Percentiles rank a stretch among this genome's conserved stretches.
phyloP scores from a whole-genome alignment of 2,797 vertebrate genomes.

The Falco berigora region DNA sequence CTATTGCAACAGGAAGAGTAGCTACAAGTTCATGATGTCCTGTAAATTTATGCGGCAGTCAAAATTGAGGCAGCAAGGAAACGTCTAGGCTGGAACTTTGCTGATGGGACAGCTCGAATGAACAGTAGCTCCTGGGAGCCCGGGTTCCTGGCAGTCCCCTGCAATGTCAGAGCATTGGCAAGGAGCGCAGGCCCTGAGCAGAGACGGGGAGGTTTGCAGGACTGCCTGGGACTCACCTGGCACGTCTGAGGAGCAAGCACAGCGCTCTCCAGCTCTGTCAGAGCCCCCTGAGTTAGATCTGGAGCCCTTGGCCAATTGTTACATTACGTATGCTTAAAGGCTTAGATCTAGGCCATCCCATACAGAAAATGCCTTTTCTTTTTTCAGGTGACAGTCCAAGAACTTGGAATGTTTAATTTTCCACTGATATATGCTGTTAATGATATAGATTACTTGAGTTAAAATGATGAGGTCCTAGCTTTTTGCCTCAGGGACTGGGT shows the following conservation, averaged over 20 bases:
- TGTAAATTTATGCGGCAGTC: neutral
- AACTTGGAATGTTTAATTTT: neutral
- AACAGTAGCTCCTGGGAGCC: neutral
- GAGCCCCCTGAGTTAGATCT: neutral
- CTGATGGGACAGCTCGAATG: neutral
- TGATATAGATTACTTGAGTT: conserved; percentile 19
- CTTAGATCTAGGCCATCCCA: neutral
- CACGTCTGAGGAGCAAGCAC: neutral
- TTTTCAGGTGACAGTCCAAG: neutral
- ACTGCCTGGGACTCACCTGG: neutral
- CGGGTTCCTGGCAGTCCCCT: neutral
- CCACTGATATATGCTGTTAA: neutral
- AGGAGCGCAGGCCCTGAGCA: neutral
- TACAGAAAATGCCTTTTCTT: conserved; percentile 13
- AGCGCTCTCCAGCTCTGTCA: neutral
- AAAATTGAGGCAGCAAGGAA: neutral
- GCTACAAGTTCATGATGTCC: neutral
- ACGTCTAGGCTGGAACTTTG: neutral
- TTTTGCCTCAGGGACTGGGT: conserved; percentile 62
- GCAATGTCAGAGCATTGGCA: neutral
- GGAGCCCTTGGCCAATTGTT: neutral
- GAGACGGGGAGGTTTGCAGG: neutral
- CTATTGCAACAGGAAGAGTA: neutral
- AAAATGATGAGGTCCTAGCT: conserved; percentile 11
- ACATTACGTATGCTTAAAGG: neutral